Base-by-base conservation (phyloP, 2,888 invertebrate genomes). In the Furcula furcula region DNA sequence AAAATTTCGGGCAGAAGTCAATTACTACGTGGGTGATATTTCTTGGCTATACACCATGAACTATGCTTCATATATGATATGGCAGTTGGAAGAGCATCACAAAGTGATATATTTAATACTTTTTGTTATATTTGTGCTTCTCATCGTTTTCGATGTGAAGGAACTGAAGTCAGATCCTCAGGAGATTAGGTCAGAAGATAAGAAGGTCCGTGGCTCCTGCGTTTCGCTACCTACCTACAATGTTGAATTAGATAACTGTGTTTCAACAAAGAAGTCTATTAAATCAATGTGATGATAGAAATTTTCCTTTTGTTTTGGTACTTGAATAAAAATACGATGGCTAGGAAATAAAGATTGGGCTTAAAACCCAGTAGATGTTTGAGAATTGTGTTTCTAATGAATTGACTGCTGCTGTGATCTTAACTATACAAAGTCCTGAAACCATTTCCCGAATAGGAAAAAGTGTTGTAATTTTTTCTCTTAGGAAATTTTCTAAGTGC, bases 231-330 rank as follows among this genome's bases (percentile, higher is more conserved):
- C 36, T 19, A 41, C 41, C 26, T 22, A 9, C 19, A 11, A 13
- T 0, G 4, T 7, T 2, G 33, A 37, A 4, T 10, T 34, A 3
- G 42, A 25, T 2, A 35, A 45, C 3, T 14, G 14, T 26, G 25
- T 40, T 31, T 29, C 49, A 33, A 38, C 29, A 15, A 57, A 50
- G 34, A 54, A 57, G 40, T n/a, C 28, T 11, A 57, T 25, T 54
- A 46, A 47, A 35, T 28, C 11, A n/a, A 18, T 18, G 11, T 28
- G 18, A 18, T 18, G 10, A 4, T 11, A 18, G 27, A n/a, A n/a
- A n/a, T n/a, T 21, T 4, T 3, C 7, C 9, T 4, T 4, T 6
- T 4, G 16, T 16, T 16, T 6, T 16, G 16, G n/a, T n/a, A n/a
- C n/a, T n/a, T n/a, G n/a, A n/a, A n/a, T n/a, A n/a, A n/a, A n/a